Conservation (phyloP, 2,113 vertebrate genomes). For the Ammospiza nelsoni region DNA sequence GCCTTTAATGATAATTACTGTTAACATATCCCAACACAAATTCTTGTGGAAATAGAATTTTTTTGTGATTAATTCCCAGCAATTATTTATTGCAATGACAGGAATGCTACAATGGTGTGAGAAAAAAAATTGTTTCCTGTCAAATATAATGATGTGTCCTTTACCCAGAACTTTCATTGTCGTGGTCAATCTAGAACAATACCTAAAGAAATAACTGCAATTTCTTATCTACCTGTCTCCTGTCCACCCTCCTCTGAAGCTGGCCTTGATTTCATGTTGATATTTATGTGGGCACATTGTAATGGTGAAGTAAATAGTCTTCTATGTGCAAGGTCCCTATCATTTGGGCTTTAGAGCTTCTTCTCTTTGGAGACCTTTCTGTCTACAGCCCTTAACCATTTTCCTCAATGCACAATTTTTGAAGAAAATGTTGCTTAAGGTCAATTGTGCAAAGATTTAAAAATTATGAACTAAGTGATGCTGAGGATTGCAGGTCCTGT, state of each 20-base stretch:
- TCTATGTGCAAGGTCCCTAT: accelerated
- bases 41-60: neutral
- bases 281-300: neutral
- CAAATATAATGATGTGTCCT: neutral
- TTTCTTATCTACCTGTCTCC: neutral
- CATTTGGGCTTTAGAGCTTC: neutral
- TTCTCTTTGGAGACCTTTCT: neutral
- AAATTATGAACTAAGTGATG: neutral
- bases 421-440: neutral
- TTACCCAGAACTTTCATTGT: neutral
- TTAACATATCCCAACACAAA: neutral
- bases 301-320: neutral
- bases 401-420: neutral
- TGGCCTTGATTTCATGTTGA: neutral
- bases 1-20: neutral
- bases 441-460: neutral
- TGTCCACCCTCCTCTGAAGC: neutral
- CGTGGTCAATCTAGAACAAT: neutral
- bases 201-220: neutral
- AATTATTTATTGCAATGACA: neutral
- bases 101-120: neutral
- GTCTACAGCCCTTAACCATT: neutral
- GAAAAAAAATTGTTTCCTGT: neutral
- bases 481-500: neutral
- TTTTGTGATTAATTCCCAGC: neutral